phyloP scores from a whole-genome alignment of 2,888 invertebrate species.

The Trissolcus japonicus region DNA sequence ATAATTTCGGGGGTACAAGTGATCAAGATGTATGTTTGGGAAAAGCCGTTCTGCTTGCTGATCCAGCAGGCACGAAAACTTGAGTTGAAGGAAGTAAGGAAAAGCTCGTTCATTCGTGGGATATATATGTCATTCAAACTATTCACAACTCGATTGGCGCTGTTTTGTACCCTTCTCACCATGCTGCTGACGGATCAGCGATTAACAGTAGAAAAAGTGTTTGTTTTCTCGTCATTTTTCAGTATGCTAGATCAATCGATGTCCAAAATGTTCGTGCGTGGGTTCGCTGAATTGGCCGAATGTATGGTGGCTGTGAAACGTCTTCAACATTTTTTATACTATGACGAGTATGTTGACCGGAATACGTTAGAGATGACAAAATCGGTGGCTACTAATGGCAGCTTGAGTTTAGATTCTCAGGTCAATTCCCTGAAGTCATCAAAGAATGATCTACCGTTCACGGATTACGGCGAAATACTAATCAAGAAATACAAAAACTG shows the following conservation, averaged over 20 bases:
- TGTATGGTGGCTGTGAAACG: constrained; percentile 78
- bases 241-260: constrained; percentile 79
- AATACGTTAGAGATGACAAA: constrained; percentile 35
- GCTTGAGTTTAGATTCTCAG: constrained; percentile 70
- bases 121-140: constrained; percentile 86
- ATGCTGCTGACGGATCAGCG: constrained; percentile 82
- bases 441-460: constrained; percentile 67
- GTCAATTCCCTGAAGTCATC: constrained; percentile 58
- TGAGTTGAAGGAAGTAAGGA: constrained; percentile 79
- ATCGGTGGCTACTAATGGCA: constrained; percentile 37
- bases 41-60: constrained; percentile 82
- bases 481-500: background rate
- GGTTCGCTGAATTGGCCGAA: constrained; percentile 79
- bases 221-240: constrained; percentile 79
- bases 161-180: constrained; percentile 85
- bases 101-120: constrained; percentile 81
- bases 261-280: constrained; percentile 79
- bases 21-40: constrained; percentile 89
- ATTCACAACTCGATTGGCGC: constrained; percentile 87
- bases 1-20: constrained; percentile 85
- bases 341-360: constrained; percentile 71
- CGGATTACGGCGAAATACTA: constrained; percentile 60
- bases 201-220: constrained; percentile 84
- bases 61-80: constrained; percentile 79
- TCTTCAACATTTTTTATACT: constrained; percentile 74